These are phyloP conservation scores for Bungarus multicinctus DNA, from an alignment of 2,113 vertebrate species.

Conservation along the genomic window DNA sequence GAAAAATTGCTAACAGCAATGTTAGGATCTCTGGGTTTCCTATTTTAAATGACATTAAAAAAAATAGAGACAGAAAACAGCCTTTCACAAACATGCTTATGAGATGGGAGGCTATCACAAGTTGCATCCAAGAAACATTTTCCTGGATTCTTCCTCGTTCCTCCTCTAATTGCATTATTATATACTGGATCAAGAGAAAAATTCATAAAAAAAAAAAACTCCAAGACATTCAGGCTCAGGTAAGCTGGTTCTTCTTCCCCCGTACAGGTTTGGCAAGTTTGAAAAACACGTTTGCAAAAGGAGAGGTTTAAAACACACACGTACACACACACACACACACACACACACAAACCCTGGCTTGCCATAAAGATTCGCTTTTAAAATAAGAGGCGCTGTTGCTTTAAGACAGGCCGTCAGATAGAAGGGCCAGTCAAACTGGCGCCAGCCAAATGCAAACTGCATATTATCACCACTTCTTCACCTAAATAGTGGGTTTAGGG, in stretches of 20 bases:
- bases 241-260: neutral
- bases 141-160: neutral
- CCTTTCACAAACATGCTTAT: neutral
- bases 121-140: neutral
- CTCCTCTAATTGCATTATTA: neutral
- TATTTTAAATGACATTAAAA: neutral
- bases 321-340: no score
- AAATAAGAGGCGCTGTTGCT: conserved; percentile 75
- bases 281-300: neutral
- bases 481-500: conserved; percentile 75
- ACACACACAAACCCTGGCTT: neutral
- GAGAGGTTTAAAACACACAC: no score
- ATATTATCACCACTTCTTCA: conserved; percentile 95
- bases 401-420: conserved; percentile 91
- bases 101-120: neutral
- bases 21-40: neutral
- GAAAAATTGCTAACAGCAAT: neutral
- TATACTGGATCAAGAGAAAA: neutral
- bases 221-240: neutral
- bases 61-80: accelerated
- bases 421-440: conserved; percentile 90
- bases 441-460: conserved; percentile 94
- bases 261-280: conserved; percentile 1
- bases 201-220: neutral
- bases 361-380: neutral